These are phyloP conservation scores for Hippopotamus amphibius DNA, from an alignment of 2,113 vertebrate species.

Conservation along the genomic window DNA sequence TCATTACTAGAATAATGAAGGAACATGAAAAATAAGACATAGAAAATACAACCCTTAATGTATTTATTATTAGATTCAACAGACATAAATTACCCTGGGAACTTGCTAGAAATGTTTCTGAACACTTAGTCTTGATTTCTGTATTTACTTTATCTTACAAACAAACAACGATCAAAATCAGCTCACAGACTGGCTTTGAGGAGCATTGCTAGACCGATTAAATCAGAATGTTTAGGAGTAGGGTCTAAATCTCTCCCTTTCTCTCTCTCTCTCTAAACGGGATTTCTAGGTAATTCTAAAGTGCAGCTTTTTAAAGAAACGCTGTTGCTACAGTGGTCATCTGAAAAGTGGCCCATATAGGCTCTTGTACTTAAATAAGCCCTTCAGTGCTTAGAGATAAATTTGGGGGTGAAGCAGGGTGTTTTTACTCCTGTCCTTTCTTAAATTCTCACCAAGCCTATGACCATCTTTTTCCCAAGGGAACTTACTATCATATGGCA, in stretches of 20 bases:
- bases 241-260: neutral
- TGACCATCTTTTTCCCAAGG: neutral
- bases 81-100: neutral
- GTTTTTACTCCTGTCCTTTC: neutral
- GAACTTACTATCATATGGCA: neutral
- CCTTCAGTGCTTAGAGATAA: neutral
- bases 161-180: neutral
- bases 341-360: neutral
- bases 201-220: neutral
- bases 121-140: neutral
- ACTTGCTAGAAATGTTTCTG: neutral
- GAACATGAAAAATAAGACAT: neutral
- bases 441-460: neutral
- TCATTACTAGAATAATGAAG: neutral
- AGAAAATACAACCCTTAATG: neutral
- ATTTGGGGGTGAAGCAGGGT: neutral
- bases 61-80: neutral
- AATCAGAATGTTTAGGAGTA: neutral
- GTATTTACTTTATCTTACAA: neutral
- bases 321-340: neutral
- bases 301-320: neutral
- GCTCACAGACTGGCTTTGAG: neutral
- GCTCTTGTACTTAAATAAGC: neutral
- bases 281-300: neutral
- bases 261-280: neutral